phyloP scores from a whole-genome alignment of 2,113 vertebrate genomes.

The Vulpes lagopus region DNA sequence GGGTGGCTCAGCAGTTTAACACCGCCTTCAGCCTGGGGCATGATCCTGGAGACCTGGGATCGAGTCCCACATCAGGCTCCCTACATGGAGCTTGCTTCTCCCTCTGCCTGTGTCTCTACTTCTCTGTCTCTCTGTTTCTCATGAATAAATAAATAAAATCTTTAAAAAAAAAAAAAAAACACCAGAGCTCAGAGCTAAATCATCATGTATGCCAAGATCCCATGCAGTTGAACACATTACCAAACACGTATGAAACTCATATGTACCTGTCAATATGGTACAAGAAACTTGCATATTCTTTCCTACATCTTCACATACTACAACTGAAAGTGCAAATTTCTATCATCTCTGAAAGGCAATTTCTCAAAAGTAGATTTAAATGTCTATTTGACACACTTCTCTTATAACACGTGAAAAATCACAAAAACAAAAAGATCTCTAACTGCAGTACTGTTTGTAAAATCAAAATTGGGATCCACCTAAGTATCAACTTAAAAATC shows the following conservation, averaged over 20 bases:
- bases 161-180: no score
- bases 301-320: background rate
- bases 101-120: no score
- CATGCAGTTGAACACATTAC: background rate
- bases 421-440: conserved; percentile 18
- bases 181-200: background rate
- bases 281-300: background rate
- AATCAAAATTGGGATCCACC: conserved; percentile 24
- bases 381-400: background rate
- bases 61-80: no score
- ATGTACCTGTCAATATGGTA: background rate
- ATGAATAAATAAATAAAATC: no score
- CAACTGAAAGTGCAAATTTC: background rate
- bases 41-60: no score
- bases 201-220: background rate
- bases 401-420: conserved; percentile 17
- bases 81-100: no score
- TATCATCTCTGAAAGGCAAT: conserved; percentile 14
- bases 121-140: no score
- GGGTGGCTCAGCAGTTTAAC: no score
- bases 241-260: background rate
- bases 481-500: conserved; percentile 22
- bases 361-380: conserved; percentile 48
- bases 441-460: background rate
- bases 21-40: no score